Percentiles rank a stretch among this genome's conserved stretches.
Evolutionary conservation across 37 sponge, comb jelly and placozoan species (phyloP).

Genomic region (Amphimedon queenslandica): DNA sequence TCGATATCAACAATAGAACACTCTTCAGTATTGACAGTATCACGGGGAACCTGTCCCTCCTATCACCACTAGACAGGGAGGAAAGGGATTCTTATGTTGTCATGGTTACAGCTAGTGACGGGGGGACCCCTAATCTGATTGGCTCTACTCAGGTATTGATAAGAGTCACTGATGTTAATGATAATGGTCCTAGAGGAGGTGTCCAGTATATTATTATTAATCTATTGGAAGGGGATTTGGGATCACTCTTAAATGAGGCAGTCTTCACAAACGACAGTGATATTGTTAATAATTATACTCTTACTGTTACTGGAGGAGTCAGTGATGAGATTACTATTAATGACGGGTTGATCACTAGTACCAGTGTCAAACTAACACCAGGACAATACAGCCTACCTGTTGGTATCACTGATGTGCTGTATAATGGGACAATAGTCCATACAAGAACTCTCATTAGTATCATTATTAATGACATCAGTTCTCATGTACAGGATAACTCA

Average conservation of each 20-base stretch:
- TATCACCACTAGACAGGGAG: conserved; percentile 41
- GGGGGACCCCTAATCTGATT: conserved; percentile 46
- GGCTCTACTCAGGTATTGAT: conserved; percentile 43
- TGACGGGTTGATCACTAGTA: conserved; percentile 16
- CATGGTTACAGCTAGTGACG: conserved; percentile 54
- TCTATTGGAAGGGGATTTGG: conserved; percentile 13
- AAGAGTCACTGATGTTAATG: conserved; percentile 53
- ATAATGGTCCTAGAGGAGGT: conserved; percentile 53
- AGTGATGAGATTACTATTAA: not conserved
- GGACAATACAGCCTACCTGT: conserved; percentile 31
- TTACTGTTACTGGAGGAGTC: not conserved
- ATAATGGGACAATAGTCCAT: not conserved
- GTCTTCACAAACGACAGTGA: conserved; percentile 58
- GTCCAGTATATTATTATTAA: conserved; percentile 32
- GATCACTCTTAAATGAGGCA: conserved; percentile 19
- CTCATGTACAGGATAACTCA: conserved; percentile 2
- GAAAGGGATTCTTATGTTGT: conserved; percentile 23
- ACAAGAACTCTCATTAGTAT: conserved; percentile 9
- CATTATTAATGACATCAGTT: conserved; percentile 3
- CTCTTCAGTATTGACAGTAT: conserved; percentile 24
- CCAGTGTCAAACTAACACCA: conserved; percentile 1
- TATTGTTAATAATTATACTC: conserved; percentile 43
- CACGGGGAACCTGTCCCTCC: conserved; percentile 24
- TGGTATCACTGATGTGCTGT: conserved; percentile 19
- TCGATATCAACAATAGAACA: not conserved